A percentile compares a stretch with the other conserved stretches of the same genome.
phyloP scores from a whole-genome alignment of 2,888 invertebrate species.

The Sphinx pinastri region DNA sequence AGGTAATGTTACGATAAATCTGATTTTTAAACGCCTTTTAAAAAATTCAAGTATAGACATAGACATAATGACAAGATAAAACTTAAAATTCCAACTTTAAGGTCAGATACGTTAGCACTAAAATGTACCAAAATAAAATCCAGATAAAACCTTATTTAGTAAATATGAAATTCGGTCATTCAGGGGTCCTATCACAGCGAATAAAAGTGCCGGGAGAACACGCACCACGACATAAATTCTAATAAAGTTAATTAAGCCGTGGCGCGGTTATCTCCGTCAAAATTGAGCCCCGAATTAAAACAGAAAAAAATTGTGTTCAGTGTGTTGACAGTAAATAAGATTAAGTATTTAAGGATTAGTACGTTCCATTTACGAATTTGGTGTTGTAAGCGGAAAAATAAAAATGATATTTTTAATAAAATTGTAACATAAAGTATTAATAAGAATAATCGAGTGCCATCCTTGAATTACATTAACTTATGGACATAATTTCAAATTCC shows the following conservation, averaged over 20 bases:
- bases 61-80: neutral
- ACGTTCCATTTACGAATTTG: neutral
- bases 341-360: neutral
- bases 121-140: slow-evolving; percentile 6
- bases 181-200: neutral
- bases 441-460: no score
- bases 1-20: no score
- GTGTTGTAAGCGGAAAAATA: neutral
- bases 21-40: no score
- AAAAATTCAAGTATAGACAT: no score
- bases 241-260: slow-evolving; percentile 81
- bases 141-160: slow-evolving; percentile 6
- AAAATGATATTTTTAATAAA: no score
- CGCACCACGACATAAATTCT: slow-evolving; percentile 76
- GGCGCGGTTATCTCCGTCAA: slow-evolving; percentile 73
- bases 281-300: slow-evolving; percentile 70
- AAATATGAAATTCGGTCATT: neutral
- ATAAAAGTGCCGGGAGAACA: slow-evolving; percentile 58
- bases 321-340: slow-evolving; percentile 14
- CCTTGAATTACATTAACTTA: no score
- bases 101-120: neutral
- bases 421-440: no score
- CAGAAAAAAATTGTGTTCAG: slow-evolving; percentile 50
- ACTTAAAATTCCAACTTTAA: neutral
- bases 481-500: no score